Evolutionary conservation across 2,797 vertebrate species (phyloP).

Genomic region (Esox lucius): DNA sequence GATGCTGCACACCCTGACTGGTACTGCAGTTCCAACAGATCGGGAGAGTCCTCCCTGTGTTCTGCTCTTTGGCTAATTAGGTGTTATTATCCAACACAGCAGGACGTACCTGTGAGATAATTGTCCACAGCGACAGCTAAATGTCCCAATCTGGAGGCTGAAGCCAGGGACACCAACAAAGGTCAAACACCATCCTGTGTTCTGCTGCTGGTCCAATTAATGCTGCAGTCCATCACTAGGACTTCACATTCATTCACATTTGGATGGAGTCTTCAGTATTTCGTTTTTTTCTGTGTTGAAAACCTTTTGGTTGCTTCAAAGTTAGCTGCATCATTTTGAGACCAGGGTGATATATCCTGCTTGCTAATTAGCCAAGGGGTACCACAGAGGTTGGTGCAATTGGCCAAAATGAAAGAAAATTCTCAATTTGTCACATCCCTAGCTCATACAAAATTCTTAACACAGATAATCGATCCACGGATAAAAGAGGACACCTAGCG

Average conservation of each 20-base stretch:
- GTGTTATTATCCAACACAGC: conserved; percentile 78
- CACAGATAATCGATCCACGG: too few species aligned
- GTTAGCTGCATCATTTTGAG: too few species aligned
- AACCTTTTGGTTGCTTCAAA: conserved; percentile 7
- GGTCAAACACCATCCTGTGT: conserved; percentile 72
- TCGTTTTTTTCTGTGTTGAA: conserved; percentile 43
- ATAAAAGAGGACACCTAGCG: too few species aligned
- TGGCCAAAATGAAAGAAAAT: too few species aligned
- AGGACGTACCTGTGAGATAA: conserved; percentile 79
- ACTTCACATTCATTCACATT: conserved; percentile 51
- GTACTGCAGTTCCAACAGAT: conserved; percentile 44
- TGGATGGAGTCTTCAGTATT: conserved; percentile 15
- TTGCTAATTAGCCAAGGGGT: too few species aligned
- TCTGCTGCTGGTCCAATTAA: conserved; percentile 71
- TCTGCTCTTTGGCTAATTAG: conserved; percentile 72
- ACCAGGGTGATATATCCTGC: too few species aligned
- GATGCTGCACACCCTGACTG: conserved; percentile 51
- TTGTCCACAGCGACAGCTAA: conserved; percentile 76
- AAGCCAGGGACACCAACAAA: conserved; percentile 71
- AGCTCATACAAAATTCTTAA: too few species aligned
- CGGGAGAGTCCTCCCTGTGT: conserved; percentile 43
- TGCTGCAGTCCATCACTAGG: conserved; percentile 58
- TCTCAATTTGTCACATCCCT: too few species aligned
- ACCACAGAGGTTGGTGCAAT: too few species aligned
- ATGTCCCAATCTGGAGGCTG: conserved; percentile 75